Percentiles rank a stretch among this genome's conserved stretches.
Evolutionary conservation across 2,888 invertebrate genomes (phyloP).

Genomic region (Celastrina argiolus): DNA sequence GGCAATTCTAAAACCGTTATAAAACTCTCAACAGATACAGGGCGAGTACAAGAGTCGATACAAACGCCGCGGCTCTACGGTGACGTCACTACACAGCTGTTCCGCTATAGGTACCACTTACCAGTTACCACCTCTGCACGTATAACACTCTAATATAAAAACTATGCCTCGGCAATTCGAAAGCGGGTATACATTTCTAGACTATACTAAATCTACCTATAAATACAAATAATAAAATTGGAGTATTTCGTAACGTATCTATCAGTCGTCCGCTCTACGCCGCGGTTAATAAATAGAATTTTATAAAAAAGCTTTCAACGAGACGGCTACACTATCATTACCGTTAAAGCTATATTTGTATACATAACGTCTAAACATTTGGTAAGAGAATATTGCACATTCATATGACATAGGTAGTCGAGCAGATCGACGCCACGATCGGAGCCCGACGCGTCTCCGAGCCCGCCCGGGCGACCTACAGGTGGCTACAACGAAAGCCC

Average conservation of each 20-base stretch:
- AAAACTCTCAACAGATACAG: neutral
- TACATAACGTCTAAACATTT: conserved; percentile 73
- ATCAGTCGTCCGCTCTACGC: conserved; percentile 73
- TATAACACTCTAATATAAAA: conserved; percentile 68
- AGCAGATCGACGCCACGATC: conserved; percentile 37
- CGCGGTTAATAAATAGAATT: conserved; percentile 74
- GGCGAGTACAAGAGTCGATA: neutral
- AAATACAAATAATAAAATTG: conserved; percentile 68
- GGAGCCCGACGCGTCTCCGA: conserved; percentile 41
- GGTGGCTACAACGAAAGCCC: conserved; percentile 43
- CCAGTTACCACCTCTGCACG: conserved; percentile 28
- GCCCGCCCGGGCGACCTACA: neutral
- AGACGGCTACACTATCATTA: conserved; percentile 74
- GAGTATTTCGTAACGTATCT: conserved; percentile 68
- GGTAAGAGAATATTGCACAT: conserved; percentile 75
- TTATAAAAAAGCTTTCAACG: conserved; percentile 76
- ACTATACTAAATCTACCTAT: conserved; percentile 55
- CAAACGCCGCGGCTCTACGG: conserved; percentile 2
- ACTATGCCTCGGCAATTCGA: conserved; percentile 49
- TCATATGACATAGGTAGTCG: conserved; percentile 47
- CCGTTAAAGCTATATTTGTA: conserved; percentile 72
- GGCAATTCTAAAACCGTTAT: conserved; percentile 16
- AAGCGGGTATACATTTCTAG: conserved; percentile 58
- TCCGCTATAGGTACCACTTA: too few species aligned
- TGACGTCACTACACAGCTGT: conserved; percentile 8